Percentiles rank a stretch among this genome's conserved stretches.
Conservation (phyloP, 2,113 vertebrate genomes). For the Dendrocopos noguchii region DNA sequence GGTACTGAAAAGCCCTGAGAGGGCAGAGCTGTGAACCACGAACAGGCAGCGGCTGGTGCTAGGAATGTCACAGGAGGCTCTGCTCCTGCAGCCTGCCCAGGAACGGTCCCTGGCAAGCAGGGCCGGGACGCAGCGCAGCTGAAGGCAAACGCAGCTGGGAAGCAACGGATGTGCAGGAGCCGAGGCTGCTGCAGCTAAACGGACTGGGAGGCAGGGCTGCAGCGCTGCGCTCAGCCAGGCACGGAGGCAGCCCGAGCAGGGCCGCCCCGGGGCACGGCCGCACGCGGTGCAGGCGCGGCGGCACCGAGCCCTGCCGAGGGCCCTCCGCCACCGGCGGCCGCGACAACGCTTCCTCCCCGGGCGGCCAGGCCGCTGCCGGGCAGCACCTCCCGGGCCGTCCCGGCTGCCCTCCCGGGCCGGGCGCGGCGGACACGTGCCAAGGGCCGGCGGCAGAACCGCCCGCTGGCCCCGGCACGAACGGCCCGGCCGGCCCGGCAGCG, state of each 20-base stretch:
- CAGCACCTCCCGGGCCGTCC: not conserved
- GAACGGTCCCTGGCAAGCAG: not conserved
- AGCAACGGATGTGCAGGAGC: accelerated
- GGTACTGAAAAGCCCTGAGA: accelerated
- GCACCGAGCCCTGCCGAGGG: not conserved
- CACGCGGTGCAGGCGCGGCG: accelerated
- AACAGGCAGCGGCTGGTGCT: not conserved
- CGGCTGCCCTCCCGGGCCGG: not conserved
- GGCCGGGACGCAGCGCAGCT: accelerated
- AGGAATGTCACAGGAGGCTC: not conserved
- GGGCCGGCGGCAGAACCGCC: not conserved
- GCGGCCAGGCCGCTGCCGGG: not conserved
- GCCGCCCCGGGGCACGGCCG: accelerated
- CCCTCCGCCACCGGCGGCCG: not conserved
- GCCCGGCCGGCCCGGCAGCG: not conserved
- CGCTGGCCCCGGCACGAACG: too few relatives aligned
- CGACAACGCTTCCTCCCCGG: not conserved
- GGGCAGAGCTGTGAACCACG: not conserved
- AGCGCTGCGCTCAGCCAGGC: accelerated
- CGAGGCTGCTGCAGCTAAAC: not conserved
- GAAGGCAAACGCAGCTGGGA: not conserved
- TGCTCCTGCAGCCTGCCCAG: not conserved
- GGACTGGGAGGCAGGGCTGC: accelerated
- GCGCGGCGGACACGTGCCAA: not conserved
- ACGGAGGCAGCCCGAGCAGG: too few relatives aligned